Evolutionary conservation across 2,113 vertebrate genomes (phyloP).

Genomic region (Carassius gibelio): DNA sequence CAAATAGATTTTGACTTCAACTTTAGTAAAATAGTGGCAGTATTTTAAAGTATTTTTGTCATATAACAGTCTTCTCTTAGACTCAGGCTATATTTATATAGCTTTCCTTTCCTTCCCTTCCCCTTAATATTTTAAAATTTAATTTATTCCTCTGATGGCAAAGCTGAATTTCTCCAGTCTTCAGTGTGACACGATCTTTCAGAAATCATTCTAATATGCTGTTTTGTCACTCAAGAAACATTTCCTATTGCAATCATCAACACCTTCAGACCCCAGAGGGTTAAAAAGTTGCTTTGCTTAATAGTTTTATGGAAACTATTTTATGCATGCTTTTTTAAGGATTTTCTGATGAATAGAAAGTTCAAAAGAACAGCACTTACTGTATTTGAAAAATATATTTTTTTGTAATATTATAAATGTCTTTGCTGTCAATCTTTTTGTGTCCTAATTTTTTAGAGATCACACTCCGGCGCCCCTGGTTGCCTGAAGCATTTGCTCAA

Average conservation of each 20-base stretch:
- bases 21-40: too few relatives aligned
- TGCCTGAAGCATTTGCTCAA: neutral
- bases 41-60: too few relatives aligned
- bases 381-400: neutral
- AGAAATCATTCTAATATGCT: neutral
- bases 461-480: neutral
- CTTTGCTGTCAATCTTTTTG: neutral
- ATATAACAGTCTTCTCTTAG: neutral
- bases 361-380: neutral
- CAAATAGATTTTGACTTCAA: neutral
- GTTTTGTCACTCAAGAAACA: neutral
- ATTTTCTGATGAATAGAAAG: neutral
- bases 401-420: constrained; percentile 9
- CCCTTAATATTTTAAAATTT: too few relatives aligned
- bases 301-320: neutral
- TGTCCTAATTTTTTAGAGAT: neutral
- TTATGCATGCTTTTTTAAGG: neutral
- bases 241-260: too few relatives aligned
- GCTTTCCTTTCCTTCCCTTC: too few relatives aligned
- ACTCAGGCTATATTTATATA: neutral
- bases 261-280: too few relatives aligned
- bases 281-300: neutral
- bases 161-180: neutral
- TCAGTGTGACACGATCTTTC: neutral
- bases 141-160: neutral